Base-by-base conservation (phyloP, 1,140 invertebrate species). In the Calycopis cecrops region DNA sequence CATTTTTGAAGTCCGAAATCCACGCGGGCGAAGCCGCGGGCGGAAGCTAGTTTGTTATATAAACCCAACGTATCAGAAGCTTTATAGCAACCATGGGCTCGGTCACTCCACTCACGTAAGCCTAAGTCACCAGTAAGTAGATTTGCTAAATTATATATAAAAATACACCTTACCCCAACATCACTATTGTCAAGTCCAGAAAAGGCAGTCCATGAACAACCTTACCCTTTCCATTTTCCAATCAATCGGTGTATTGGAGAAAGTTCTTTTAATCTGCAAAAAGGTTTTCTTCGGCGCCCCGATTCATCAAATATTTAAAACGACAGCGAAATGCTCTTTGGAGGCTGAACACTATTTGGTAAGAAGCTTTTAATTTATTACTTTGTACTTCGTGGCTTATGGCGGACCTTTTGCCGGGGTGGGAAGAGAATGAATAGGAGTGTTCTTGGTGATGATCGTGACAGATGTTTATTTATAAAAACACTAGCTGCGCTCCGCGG, bases 251-350 rank as follows among this genome's bases (percentile, higher is more conserved):
- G 10, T 52, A 38, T 53, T 14, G 51, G 42, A 34, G 35, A 40
- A 53, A 42, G 28, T 53, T 53, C 37, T 59, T 58, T 53, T 59
- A 53, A 54, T 59, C 57, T 51, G 35, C 47, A 48, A 40, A 59
- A 59, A 35, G 57, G 57, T 35, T 59, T 59, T 14, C 47, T 55
- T 9, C 35, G 9, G 34, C 42, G 52, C 37, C 52, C 55, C 37
- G 16, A 59, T 64, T 64, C 57, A 69, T 69, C 48, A 63, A 67
- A 65, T 69, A 69, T 67, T 62, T 60, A 72, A 16, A 40, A 52
- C 40, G 60, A 68, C 65, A 63, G 12, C 12, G 63, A 59, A 65
- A 68, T 40, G 62, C 68, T 71, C 38, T 70, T 55, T 34, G 54
- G 35, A 16, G 33, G 14, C 14, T 33, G 21, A 21, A 38, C 37